Conservation (phyloP, 2,888 invertebrate genomes). For the Phania funesta region DNA sequence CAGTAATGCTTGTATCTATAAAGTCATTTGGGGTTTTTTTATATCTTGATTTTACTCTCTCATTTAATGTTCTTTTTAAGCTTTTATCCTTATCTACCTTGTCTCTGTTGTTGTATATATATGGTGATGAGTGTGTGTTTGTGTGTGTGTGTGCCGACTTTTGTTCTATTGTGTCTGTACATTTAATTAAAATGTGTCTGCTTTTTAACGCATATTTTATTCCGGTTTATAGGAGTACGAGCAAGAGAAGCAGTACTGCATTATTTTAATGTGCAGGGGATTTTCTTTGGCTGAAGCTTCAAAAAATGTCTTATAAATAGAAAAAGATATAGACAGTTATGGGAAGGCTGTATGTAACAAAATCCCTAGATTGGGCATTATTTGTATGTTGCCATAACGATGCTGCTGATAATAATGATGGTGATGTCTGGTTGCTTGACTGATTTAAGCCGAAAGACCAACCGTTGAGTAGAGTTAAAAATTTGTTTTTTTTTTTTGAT, state of each 20-base stretch:
- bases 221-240: slow-evolving; percentile 19
- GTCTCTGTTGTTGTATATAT: no score
- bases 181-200: slow-evolving; percentile 65
- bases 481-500: not conserved
- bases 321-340: not conserved
- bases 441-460: not conserved
- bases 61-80: slow-evolving; percentile 8
- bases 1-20: slow-evolving; percentile 18
- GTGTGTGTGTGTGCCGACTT: not conserved
- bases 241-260: slow-evolving; percentile 4
- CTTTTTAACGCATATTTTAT: slow-evolving; percentile 42
- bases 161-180: slow-evolving; percentile 25
- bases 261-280: slow-evolving; percentile 40
- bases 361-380: slow-evolving; percentile 15
- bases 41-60: not conserved
- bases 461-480: not conserved
- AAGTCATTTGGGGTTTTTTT: slow-evolving; percentile 4
- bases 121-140: not conserved
- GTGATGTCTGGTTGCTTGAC: not conserved
- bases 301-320: not conserved
- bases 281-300: not conserved
- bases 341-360: not conserved
- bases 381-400: not conserved
- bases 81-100: slow-evolving; percentile 32
- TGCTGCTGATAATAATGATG: not conserved